Conservation (phyloP, 2,888 invertebrate species). For the Thymelicus lineola region DNA sequence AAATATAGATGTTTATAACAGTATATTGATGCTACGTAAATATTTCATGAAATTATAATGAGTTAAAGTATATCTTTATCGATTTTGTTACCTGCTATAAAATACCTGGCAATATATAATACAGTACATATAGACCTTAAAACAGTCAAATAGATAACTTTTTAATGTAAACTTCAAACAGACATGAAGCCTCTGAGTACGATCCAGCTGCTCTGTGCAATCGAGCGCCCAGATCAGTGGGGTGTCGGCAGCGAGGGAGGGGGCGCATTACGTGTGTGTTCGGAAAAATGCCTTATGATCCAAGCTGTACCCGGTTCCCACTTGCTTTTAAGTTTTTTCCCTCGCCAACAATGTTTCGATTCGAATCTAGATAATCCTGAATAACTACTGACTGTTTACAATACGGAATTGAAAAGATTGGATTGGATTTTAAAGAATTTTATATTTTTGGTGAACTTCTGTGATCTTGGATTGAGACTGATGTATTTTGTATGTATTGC, state of each 20-base stretch:
- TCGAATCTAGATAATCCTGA: conserved; percentile 50
- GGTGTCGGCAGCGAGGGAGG: conserved; percentile 49
- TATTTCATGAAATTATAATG: too few species aligned
- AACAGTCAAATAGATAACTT: too few species aligned
- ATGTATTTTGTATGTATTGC: too few species aligned
- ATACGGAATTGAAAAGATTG: neutral
- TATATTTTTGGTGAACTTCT: too few species aligned
- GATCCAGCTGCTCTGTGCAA: conserved; percentile 61
- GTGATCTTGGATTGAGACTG: too few species aligned
- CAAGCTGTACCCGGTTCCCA: conserved; percentile 53
- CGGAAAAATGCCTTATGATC: conserved; percentile 84
- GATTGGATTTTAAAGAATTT: neutral
- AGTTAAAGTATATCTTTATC: too few species aligned
- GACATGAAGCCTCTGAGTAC: conserved; percentile 49
- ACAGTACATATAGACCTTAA: too few species aligned
- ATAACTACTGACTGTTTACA: conserved; percentile 17
- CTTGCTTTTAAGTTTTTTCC: conserved; percentile 67
- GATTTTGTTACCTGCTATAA: too few species aligned
- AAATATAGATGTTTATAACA: too few species aligned
- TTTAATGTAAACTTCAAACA: too few species aligned
- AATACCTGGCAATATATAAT: too few species aligned
- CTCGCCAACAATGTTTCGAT: conserved; percentile 53
- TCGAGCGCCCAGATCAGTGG: conserved; percentile 74
- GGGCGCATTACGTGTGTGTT: conserved; percentile 71
- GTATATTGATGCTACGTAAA: too few species aligned